These are phyloP conservation scores for Rousettus leschenaultii DNA, from an alignment of 2,113 vertebrate species.

Conservation along the genomic window DNA sequence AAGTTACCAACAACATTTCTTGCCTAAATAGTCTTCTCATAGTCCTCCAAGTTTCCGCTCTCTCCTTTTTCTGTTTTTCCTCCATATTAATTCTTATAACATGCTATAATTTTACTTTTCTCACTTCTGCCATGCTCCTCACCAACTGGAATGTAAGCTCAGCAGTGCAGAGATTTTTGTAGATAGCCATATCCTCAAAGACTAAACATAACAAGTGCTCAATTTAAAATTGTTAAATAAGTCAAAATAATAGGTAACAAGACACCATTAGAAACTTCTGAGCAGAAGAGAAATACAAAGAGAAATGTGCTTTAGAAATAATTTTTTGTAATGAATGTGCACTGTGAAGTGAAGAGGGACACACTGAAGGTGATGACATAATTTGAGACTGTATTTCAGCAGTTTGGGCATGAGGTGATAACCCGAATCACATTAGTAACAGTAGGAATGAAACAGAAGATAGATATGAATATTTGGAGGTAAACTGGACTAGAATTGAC, in stretches of 20 bases:
- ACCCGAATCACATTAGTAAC: background rate
- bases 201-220: background rate
- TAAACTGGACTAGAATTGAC: background rate
- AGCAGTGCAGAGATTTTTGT: background rate
- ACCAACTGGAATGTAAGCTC: background rate
- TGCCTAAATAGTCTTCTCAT: background rate
- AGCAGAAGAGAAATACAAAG: background rate
- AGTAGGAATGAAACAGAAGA: background rate
- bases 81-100: background rate
- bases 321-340: background rate
- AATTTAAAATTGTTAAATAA: conserved; percentile 19
- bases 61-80: background rate
- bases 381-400: background rate
- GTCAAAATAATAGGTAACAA: background rate
- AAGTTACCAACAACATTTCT: background rate
- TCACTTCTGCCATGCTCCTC: background rate
- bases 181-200: background rate
- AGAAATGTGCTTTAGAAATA: background rate
- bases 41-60: background rate
- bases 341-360: background rate
- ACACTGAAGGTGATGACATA: background rate
- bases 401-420: background rate
- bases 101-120: background rate
- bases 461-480: background rate
- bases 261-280: background rate